Base-by-base conservation (phyloP, 2,888 invertebrate species). In the Crematogaster levior region DNA sequence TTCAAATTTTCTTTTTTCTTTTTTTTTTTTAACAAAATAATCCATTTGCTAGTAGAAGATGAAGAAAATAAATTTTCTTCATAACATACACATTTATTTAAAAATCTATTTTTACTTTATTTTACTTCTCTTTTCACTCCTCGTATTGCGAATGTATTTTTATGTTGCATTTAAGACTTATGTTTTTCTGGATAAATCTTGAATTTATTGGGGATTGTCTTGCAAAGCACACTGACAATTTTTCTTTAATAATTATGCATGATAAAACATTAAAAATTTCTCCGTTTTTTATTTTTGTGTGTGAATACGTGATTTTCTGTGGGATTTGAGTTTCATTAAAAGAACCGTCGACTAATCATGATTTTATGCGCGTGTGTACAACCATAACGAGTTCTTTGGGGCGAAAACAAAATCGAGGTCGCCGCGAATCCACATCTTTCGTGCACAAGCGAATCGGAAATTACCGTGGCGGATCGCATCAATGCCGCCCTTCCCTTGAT, bases 331-430 rank as follows among this genome's bases (percentile, higher is more conserved):
- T 61, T 61, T 12, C 30, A 40, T 12, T n/a, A 75, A 60, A 68
- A 60, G 40, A 74, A 43, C 51, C 34, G 21, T 60, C 66, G 21
- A 68, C 43, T 40, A 72, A 43, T 80, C 48, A 46, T 70, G 63
- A 61, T 73, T 66, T 74, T 60, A 83, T 65, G 53, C 73, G 65
- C 27, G 24, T 40, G 40, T 58, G 34, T 46, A n/a, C 48, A 43
- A 7, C 18, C 46, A 81, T 83, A 83, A 83, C 83, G 74, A 83
- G 75, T n/a, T 63, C 75, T 82, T 18, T 30, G 58, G 82, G 43
- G 37, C 56, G 51, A 66, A 73, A 66, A 34, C 66, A 37, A 66
- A 79, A 82, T 82, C 72, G 73, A 82, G 82, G 60, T 77, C 56
- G 58, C 18, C 37, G 60, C 24, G 75, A 60, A 46, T 75, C 9